Evolutionary conservation across 2,888 invertebrate species (phyloP), one percentile per base, ranked within the genome.

Genomic region (Melinaea menophilus): DNA sequence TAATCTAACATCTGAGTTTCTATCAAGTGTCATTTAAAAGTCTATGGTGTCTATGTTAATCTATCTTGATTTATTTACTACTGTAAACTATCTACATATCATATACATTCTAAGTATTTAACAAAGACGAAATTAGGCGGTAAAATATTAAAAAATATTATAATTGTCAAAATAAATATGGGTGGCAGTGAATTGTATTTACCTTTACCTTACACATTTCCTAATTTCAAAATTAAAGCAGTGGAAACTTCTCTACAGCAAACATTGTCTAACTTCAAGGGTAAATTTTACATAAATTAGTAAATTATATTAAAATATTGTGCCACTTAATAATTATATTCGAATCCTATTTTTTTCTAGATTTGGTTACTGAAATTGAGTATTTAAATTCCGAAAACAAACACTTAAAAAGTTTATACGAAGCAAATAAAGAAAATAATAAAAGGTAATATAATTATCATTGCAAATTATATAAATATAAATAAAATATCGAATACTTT

Each of bases 361-460:
- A 85, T 37, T 73, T 89, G n/a, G 48, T 81, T 3, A 55, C 61
- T 13, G 84, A 87, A 47, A 75, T 83, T 64, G 80, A 86, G 62
- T 72, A 79, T 56, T 67, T 86, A 13, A 70, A 75, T 61, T 70
- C 70, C 45, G 80, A 82, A 68, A 74, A 73, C 34, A 77, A 83
- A 64, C 79, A 71, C 34, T 78, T 74, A 65, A 85, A 80, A 74
- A 71, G 70, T 51, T 75, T 82, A 68, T 73, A 75, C 56, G 58
- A 67, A 3, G 65, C 68, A 62, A 78, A 77, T 48, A 82, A 79
- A 67, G 76, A 80, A 62, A 82, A 75, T 73, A 84, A 84, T 78
- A 75, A 79, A 67, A 83, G 79, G 88, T 87, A 77, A 61, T 41
- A 9, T 41, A 9, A 9, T 62, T 69, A 9, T 54, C 22, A n/a